A percentile compares a stretch with the other conserved stretches of the same genome.
Conservation (phyloP, 2,113 vertebrate genomes). For the Steatornis caripensis region DNA sequence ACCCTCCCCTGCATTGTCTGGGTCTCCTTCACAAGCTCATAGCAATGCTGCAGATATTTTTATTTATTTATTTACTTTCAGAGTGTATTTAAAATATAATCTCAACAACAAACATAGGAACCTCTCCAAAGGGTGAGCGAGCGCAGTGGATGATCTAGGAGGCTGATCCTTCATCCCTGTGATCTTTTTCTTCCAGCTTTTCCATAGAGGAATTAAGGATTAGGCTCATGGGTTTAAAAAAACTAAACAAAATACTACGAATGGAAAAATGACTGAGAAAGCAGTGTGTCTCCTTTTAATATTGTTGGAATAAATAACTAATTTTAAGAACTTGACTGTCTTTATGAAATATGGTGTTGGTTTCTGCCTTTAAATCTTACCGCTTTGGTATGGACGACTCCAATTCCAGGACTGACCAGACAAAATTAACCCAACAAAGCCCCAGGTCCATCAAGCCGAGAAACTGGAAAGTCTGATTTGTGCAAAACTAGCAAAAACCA, state of each 20-base stretch:
- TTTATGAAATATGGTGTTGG: conserved; percentile 52
- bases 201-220: conserved; percentile 42
- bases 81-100: background rate
- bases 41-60: background rate
- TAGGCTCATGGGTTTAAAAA: conserved; percentile 37
- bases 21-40: background rate
- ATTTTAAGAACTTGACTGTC: conserved; percentile 48
- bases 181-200: conserved; percentile 29
- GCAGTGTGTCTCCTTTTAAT: conserved; percentile 4
- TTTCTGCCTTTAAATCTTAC: conserved; percentile 47
- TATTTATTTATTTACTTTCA: conserved; percentile 23
- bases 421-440: conserved; percentile 1
- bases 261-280: conserved; percentile 64
- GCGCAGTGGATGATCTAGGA: background rate
- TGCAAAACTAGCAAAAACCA: background rate
- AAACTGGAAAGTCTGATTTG: background rate
- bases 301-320: conserved; percentile 59
- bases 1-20: background rate
- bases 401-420: background rate
- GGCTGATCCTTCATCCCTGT: background rate
- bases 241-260: conserved; percentile 10
- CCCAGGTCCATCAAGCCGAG: background rate
- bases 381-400: background rate
- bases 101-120: background rate
- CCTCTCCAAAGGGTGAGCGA: background rate